phyloP scores from a whole-genome alignment of 2,888 invertebrate species.

The Labia minor region DNA sequence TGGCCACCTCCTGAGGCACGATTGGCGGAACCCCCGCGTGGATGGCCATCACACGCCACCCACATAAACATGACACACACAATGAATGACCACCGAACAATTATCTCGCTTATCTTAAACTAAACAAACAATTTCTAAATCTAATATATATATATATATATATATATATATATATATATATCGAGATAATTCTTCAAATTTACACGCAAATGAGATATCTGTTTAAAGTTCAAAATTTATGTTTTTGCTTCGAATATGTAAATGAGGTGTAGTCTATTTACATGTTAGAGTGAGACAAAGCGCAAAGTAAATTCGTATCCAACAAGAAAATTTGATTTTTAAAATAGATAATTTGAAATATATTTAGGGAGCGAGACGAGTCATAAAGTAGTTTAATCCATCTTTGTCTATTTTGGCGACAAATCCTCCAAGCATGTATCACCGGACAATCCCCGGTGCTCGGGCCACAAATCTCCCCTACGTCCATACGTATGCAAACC shows the following conservation, averaged over 20 bases:
- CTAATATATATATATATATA: too few species aligned
- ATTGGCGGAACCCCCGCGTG: too few species aligned
- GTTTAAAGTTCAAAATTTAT: not conserved
- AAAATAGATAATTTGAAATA: constrained; percentile 1
- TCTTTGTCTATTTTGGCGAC: not conserved
- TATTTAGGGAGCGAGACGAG: not conserved
- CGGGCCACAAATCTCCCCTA: too few species aligned
- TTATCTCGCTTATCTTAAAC: too few species aligned
- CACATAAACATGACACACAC: not conserved
- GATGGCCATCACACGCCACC: not conserved
- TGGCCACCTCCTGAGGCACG: too few species aligned
- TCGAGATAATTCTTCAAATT: constrained; percentile 8
- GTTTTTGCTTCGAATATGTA: not conserved
- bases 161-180: not conserved
- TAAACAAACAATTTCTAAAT: too few species aligned
- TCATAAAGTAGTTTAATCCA: constrained; percentile 2
- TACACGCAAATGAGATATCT: constrained; percentile 1
- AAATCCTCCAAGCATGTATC: not conserved
- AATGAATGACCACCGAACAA: too few species aligned
- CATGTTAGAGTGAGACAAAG: not conserved
- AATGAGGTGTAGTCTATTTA: constrained; percentile 13
- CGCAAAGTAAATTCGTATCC: too few species aligned
- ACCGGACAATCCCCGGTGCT: not conserved
- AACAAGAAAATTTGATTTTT: not conserved
- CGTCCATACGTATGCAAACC: not conserved